Evolutionary conservation across 2,888 invertebrate species (phyloP), one percentile per base, ranked within the genome.

Genomic region (Microchrysa polita): DNA sequence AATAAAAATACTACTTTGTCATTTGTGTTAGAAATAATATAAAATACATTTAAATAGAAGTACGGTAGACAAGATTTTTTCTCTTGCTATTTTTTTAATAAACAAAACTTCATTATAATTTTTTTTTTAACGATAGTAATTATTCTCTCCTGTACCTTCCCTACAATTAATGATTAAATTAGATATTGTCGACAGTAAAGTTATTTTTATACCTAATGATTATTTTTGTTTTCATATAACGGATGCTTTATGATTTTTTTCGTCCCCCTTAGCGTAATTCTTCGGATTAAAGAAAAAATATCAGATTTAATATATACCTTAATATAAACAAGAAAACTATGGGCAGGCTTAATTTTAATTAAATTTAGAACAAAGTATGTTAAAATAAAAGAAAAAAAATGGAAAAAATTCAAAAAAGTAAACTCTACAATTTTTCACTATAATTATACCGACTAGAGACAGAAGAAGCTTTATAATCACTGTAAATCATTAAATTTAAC

Each of bases 231-330:
- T 60, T 60, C 14, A 12, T 27, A 7, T 34, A 5, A 34, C 27
- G 7, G 2, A 34, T 34, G 7, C 27, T 34, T 34, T 20, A 18
- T 55, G 18, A 55, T 74, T 60, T 69, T 73, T 27, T 44, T 59
- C 67, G 59, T 60, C 55, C 52, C n/a, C 69, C 60, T 72, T 74
- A 67, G 72, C 65, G 67, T 72, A 74, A 74, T 74, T 74, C 59
- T 74, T 73, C 71, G 60, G 60, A 44, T 72, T 48, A 71, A 34
- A 18, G 34, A 44, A 42, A n/a, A 59, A 59, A 57, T n/a, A 60
- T 60, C 34, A 27, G 34, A 27, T 14, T 23, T 53, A 53, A 23
- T 23, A 67, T 34, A 67, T 67, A 53, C 14, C 12, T 63, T 16
- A 52, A 48, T 23, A 67, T 9, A 52, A n/a, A 27, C 1, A 63